Percentiles rank a stretch among this genome's conserved stretches.
These are phyloP conservation scores for Agonopterix arenella DNA, from an alignment of 2,888 invertebrate species.

Conservation along the genomic window DNA sequence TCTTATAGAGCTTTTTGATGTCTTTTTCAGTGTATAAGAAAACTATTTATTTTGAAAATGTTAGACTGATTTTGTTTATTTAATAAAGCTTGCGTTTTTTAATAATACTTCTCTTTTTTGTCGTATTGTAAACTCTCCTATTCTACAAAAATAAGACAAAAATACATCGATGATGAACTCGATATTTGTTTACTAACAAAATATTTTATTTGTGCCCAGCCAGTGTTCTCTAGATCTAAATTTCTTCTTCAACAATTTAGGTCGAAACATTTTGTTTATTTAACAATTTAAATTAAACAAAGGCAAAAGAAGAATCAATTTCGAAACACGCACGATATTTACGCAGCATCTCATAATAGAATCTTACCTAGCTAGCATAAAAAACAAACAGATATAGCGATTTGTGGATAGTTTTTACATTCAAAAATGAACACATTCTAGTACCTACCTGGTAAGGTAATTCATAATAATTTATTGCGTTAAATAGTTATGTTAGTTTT, in stretches of 20 bases:
- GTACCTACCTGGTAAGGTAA: no score
- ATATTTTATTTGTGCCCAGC: slow-evolving; percentile 9
- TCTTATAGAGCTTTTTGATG: slow-evolving; percentile 51
- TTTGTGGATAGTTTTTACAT: no score
- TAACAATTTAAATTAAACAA: no score
- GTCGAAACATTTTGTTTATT: no score
- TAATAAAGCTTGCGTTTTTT: slow-evolving; percentile 75
- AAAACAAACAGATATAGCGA: no score
- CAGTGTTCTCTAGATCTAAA: slow-evolving; percentile 4
- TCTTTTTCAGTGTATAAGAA: slow-evolving; percentile 41
- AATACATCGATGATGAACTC: slow-evolving; percentile 55
- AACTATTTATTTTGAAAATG: slow-evolving; percentile 48
- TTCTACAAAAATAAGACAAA: slow-evolving; percentile 22
- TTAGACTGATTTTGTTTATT: slow-evolving; percentile 61
- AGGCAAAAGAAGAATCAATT: no score
- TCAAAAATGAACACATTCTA: no score
- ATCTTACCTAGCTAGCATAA: no score
- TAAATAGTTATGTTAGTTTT: no score
- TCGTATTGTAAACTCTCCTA: slow-evolving; percentile 19
- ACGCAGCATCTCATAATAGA: no score
- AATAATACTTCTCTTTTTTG: slow-evolving; percentile 47
- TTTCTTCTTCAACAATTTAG: neutral
- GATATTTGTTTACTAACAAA: slow-evolving; percentile 51
- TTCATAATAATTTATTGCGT: no score
- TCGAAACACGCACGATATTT: no score